These are phyloP conservation scores for Potamilus streckersoni DNA, from an alignment of 1,140 invertebrate species.

Conservation along the genomic window DNA sequence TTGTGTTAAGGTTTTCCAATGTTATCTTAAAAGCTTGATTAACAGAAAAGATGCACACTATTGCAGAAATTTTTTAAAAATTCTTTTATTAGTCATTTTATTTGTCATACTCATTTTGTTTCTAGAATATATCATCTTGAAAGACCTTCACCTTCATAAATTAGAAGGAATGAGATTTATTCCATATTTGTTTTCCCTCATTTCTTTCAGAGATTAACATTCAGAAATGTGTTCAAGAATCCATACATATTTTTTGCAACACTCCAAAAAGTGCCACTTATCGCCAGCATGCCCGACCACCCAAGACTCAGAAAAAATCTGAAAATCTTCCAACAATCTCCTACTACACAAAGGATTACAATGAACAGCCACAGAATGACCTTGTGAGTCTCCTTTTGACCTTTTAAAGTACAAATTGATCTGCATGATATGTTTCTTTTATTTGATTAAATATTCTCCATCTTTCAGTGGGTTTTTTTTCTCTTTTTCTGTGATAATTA, in stretches of 20 bases:
- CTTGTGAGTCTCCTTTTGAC: constrained; percentile 39
- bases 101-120: too few relatives aligned
- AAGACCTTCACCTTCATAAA: too few relatives aligned
- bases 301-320: constrained; percentile 27
- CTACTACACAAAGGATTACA: constrained; percentile 64
- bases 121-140: too few relatives aligned
- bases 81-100: too few relatives aligned
- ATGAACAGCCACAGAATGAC: constrained; percentile 58
- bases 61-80: too few relatives aligned
- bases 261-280: constrained; percentile 91
- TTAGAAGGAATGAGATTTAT: too few relatives aligned
- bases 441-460: constrained; percentile 1
- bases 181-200: neutral
- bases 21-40: too few relatives aligned
- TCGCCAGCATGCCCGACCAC: constrained; percentile 78
- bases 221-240: constrained; percentile 90
- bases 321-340: constrained; percentile 51
- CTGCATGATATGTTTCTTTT: neutral
- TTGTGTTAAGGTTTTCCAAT: too few relatives aligned
- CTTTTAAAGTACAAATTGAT: neutral
- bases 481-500: neutral
- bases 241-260: constrained; percentile 84
- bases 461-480: neutral
- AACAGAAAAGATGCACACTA: too few relatives aligned
- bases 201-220: constrained; percentile 87